Conservation (phyloP, 2,113 vertebrate species). For the Lophius piscatorius region DNA sequence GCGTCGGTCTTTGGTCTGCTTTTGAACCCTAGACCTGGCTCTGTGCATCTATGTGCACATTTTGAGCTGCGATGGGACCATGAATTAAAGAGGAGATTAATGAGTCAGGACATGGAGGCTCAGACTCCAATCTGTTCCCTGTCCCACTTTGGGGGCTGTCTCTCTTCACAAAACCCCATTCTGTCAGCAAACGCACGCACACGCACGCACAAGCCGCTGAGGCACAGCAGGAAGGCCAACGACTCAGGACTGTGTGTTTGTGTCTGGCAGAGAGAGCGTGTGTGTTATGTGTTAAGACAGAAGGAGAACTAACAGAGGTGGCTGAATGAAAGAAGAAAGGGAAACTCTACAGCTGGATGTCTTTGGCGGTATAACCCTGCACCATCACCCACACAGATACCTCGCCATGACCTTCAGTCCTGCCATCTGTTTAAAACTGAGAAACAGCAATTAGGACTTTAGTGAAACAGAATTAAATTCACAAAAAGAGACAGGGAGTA, state of each 20-base stretch:
- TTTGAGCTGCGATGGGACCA: conserved; percentile 59
- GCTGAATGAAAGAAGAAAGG: neutral
- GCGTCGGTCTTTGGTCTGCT: too few species aligned
- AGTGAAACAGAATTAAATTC: conserved; percentile 5
- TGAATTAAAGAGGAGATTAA: conserved; percentile 82
- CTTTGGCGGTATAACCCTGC: conserved; percentile 12
- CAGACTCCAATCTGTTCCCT: conserved; percentile 78
- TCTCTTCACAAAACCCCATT: conserved; percentile 68
- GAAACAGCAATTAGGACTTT: conserved; percentile 3
- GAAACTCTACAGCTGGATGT: conserved; percentile 9
- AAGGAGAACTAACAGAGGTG: neutral
- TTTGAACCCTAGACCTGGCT: conserved; percentile 32
- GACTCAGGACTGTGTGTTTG: conserved; percentile 23
- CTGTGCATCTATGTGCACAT: neutral
- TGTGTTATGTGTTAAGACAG: conserved; percentile 13
- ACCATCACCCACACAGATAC: conserved; percentile 47
- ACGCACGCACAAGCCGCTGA: conserved; percentile 9
- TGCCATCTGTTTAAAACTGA: conserved; percentile 59
- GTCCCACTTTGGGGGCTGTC: conserved; percentile 57
- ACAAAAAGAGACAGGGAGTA: conserved; percentile 1
- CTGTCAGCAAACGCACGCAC: conserved; percentile 58
- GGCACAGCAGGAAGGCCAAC: conserved; percentile 35
- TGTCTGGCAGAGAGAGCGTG: conserved; percentile 29
- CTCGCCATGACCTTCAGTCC: conserved; percentile 40
- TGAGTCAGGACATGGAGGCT: conserved; percentile 77